Base-by-base conservation (phyloP, 1,140 invertebrate species). In the Adelges cooleyi region DNA sequence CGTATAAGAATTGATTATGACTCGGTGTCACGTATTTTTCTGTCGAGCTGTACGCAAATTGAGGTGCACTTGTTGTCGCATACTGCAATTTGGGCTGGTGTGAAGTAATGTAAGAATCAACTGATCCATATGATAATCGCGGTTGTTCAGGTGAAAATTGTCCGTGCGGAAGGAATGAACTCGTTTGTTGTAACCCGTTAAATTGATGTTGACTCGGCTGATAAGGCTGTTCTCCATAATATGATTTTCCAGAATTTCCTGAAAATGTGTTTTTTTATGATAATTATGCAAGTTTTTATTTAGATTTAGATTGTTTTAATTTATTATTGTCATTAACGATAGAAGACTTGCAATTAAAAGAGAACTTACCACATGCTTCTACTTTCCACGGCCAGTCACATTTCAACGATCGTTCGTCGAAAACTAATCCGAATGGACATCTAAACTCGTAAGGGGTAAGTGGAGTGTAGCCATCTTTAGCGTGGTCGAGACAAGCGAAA, bases 361-460 rank as follows among this genome's bases (percentile, higher is more conserved):
- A 23, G 9, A 77, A 76, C 49, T 73, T 76, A 3, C 79, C 80
- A 71, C 87, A 90, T 46, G 77, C 80, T 0, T 82, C 80, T 5
- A 89, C 86, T 42, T 86, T 71, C 86, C 87, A 90, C 0, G 86
- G 84, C 88, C 88, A 91, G 73, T 90, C 86, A 70, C 89, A 91
- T 44, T 84, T 76, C 1, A 87, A 75, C 25, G 80, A 80, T 15
- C 78, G 74, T 65, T 86, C 84, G 70, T 91, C 86, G 72, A 89
- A 91, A 2, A 85, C 86, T 17, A 91, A 77, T 2, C 86, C 86
- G 70, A 86, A 90, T 0, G 89, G 89, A 75, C 89, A 91, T 54
- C 85, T 80, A 74, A 90, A 90, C 75, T 90, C 87, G 71, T 88
- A 90, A 0, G 86, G 84, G 9, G 82, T 82, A 65, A 86, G 73